Evolutionary conservation across 1,140 invertebrate genomes (phyloP).

Genomic region (Goniozus legneri): DNA sequence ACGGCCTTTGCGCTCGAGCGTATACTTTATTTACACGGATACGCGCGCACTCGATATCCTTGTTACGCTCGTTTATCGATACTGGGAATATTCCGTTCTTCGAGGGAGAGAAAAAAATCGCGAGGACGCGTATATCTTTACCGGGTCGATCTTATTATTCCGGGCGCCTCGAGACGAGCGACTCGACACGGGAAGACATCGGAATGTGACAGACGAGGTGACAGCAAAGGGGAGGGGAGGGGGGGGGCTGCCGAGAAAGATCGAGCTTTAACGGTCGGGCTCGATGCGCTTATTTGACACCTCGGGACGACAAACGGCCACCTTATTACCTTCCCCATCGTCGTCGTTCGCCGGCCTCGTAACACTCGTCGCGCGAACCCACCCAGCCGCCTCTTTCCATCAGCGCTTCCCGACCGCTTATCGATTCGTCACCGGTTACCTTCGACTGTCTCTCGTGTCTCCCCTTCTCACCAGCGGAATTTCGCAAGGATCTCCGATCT

Average conservation of each 20-base stretch:
- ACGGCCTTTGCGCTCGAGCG: no score
- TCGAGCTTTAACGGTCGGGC: slow-evolving; percentile 27
- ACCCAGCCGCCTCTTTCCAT: no score
- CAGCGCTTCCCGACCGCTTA: no score
- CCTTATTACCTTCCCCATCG: slow-evolving; percentile 50
- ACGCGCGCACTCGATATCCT: no score
- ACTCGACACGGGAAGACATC: slow-evolving; percentile 6
- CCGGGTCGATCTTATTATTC: slow-evolving; percentile 21
- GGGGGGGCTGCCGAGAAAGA: slow-evolving; percentile 29
- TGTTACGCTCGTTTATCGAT: no score
- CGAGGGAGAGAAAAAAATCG: no score
- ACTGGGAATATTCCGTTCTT: no score
- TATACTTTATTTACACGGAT: no score
- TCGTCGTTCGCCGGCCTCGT: slow-evolving; percentile 22
- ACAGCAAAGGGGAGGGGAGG: slow-evolving; percentile 14
- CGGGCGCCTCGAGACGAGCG: slow-evolving; percentile 8
- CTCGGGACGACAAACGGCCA: slow-evolving; percentile 48
- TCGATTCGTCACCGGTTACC: slow-evolving; percentile 14
- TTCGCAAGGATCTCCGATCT: not conserved
- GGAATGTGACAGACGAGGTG: slow-evolving; percentile 24
- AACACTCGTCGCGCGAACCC: no score
- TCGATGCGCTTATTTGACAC: slow-evolving; percentile 53
- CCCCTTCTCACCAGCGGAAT: slow-evolving; percentile 13
- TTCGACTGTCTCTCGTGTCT: slow-evolving; percentile 14
- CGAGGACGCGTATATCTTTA: no score